Conservation (phyloP, 1,140 invertebrate genomes). For the Cataglyphis hispanica region DNA sequence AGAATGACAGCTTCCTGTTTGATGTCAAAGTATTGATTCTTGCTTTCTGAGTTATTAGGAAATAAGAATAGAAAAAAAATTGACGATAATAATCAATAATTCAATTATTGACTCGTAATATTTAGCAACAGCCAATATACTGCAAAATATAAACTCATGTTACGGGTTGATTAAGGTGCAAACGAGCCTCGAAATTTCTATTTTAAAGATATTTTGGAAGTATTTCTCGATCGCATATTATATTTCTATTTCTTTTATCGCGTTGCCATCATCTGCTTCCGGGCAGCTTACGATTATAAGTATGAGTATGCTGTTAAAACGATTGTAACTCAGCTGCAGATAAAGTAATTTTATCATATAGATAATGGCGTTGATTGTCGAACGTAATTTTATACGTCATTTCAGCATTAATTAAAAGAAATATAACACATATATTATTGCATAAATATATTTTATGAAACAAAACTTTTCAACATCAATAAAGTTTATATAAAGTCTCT, state of each 20-base stretch:
- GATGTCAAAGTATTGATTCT: background rate
- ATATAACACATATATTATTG: no score
- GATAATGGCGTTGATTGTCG: slow-evolving; percentile 17
- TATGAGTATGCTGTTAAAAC: slow-evolving; percentile 51
- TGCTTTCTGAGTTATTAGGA: background rate
- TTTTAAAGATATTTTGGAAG: slow-evolving; percentile 46
- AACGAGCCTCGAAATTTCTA: slow-evolving; percentile 54
- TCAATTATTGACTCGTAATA: background rate
- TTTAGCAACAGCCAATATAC: background rate
- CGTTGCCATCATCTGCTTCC: slow-evolving; percentile 65
- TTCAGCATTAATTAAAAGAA: no score
- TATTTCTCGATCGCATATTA: slow-evolving; percentile 35
- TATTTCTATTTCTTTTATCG: slow-evolving; percentile 66
- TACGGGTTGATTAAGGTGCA: slow-evolving; percentile 47
- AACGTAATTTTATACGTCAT: no score
- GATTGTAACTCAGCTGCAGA: slow-evolving; percentile 65
- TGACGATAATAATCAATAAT: background rate
- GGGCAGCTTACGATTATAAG: slow-evolving; percentile 38
- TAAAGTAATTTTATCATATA: slow-evolving; percentile 26
- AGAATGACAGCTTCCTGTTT: background rate
- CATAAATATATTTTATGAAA: no score
- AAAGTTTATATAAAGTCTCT: no score
- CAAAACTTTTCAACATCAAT: no score
- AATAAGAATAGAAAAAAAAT: background rate
- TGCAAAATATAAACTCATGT: slow-evolving; percentile 49